Base-by-base conservation (phyloP, 1,140 invertebrate species). In the Rhizoglyphus robini region DNA sequence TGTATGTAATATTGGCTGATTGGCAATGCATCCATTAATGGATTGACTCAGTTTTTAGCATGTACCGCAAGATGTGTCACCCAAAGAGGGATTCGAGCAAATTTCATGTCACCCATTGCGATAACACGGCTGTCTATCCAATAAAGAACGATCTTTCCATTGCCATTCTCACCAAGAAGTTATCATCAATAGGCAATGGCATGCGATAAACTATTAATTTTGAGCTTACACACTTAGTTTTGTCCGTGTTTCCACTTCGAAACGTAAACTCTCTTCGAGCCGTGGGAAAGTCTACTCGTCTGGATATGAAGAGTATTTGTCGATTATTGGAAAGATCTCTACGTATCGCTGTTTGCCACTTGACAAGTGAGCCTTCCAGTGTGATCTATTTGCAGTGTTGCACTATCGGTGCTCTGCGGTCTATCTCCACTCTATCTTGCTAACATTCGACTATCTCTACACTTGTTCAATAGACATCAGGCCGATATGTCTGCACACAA, bases 351-450 rank as follows among this genome's bases (percentile, higher is more conserved):
- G 15, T 25, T 5, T 25, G 23, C 15, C 51, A 20, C 20, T 54
- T 54, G 36, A 11, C 36, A 11, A 41, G 36, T 41, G 8, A 18
- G 36, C 36, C 36, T 18, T 11, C 36, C 18, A 41, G 8, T 41
- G 36, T 18, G 8, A 8, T 11, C 18, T 8, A 41, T 41, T 41
- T 8, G 8, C 36, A 41, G 36, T 41, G 18, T 41, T 41, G 36
- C 36, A 41, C 18, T 41, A 23, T 46, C 41, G 41, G 15, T 15
- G 51, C 51, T 54, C 51, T 27, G 51, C 20, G 31, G 51, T 5
- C 51, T 54, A 54, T 54, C 51, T 11, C 8, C 51, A 54, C 51
- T 54, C 51, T 54, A 54, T 54, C 51, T 54, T 54, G 51, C 51
- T 54, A 32, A 32, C 51, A 27, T 15, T 8, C 51, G 51, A 8